These are phyloP conservation scores for Furcifer pardalis DNA, from an alignment of 2,797 vertebrate genomes.

Conservation along the genomic window DNA sequence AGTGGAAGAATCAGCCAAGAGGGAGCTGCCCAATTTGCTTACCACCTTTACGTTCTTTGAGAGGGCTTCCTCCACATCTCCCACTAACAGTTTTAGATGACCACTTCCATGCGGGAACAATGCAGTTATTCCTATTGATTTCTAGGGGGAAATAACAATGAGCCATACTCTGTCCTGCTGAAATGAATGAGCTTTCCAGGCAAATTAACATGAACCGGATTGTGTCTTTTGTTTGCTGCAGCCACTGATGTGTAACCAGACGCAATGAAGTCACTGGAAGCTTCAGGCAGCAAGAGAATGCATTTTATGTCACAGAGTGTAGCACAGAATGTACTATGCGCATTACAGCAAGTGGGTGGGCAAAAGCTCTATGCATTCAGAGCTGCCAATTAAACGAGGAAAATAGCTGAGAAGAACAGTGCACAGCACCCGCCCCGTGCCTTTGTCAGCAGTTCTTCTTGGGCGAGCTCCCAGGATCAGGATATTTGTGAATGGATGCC, in stretches of 20 bases:
- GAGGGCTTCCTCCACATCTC: no score
- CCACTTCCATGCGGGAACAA: not conserved
- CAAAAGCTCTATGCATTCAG: constrained; percentile 31
- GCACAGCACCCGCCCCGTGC: constrained; percentile 35
- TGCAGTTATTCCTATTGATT: not conserved
- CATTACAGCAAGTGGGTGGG: constrained; percentile 22
- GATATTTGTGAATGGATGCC: constrained; percentile 30
- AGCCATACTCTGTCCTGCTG: not conserved
- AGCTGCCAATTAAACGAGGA: constrained; percentile 60
- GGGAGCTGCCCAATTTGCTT: no score
- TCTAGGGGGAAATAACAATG: not conserved
- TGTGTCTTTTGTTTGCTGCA: not conserved
- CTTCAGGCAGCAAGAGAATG: not conserved
- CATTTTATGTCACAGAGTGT: not conserved
- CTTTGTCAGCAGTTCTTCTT: constrained; percentile 62
- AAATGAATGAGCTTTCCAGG: not conserved
- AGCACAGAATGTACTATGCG: constrained; percentile 1
- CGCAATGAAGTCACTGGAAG: not conserved
- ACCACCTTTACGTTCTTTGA: no score
- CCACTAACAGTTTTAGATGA: no score
- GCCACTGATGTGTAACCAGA: not conserved
- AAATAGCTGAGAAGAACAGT: constrained; percentile 52
- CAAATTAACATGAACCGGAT: not conserved
- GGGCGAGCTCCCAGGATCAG: constrained; percentile 19
- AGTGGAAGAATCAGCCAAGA: no score